These are phyloP conservation scores for Hirtodrosophila alboralis DNA, from an alignment of 2,888 invertebrate species.

Conservation along the genomic window DNA sequence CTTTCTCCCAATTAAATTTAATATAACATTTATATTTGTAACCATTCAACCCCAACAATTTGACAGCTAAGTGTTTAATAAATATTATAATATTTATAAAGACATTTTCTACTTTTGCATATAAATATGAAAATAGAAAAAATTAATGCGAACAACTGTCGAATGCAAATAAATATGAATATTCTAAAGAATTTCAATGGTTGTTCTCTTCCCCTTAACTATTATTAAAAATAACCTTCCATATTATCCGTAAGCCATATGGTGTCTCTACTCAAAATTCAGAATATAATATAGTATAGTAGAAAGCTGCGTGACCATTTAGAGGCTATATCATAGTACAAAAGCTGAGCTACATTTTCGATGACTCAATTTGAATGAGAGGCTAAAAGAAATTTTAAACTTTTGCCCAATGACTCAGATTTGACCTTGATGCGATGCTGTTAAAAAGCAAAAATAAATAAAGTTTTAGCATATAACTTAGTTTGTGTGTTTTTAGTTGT, in stretches of 20 bases:
- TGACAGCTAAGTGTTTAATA: too few species aligned
- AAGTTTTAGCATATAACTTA: background rate
- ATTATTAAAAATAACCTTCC: conserved; percentile 18
- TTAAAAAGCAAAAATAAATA: conserved; percentile 6
- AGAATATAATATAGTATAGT: conserved; percentile 8
- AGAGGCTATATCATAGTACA: conserved; percentile 40
- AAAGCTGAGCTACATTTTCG: conserved; percentile 10
- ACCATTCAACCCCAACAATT: too few species aligned
- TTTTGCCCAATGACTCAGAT: conserved; percentile 56
- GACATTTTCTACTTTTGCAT: too few species aligned
- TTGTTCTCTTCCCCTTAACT: conserved; percentile 3
- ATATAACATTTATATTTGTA: too few species aligned
- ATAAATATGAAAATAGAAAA: background rate
- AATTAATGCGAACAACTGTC: background rate
- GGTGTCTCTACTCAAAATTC: background rate
- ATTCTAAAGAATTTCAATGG: conserved; percentile 18
- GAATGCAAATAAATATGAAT: conserved; percentile 14
- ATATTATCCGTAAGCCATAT: background rate
- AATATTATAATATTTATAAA: too few species aligned
- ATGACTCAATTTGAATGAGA: conserved; percentile 28
- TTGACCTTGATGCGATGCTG: conserved; percentile 31
- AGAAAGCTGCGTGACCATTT: conserved; percentile 41
- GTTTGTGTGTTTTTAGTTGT: background rate
- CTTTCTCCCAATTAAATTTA: too few species aligned
- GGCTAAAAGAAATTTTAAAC: conserved; percentile 49